Evolutionary conservation across 1,140 invertebrate genomes (phyloP).

Genomic region (Drosophila fuyamai): DNA sequence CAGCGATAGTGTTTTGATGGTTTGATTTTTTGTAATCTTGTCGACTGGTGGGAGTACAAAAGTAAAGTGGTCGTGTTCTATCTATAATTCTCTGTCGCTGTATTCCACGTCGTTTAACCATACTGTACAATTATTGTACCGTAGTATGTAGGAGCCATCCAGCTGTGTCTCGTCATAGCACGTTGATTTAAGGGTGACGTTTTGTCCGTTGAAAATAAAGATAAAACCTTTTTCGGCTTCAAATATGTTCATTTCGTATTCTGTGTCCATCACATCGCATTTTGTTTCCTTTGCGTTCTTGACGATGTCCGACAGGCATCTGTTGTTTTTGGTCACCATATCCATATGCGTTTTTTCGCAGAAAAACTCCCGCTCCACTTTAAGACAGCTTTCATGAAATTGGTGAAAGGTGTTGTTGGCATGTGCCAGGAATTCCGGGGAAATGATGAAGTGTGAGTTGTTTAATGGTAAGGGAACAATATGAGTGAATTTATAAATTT

Average conservation of each 20-base stretch:
- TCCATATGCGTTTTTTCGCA: no score
- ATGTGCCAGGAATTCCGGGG: constrained; percentile 1
- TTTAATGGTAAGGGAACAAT: not conserved
- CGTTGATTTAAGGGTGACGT: no score
- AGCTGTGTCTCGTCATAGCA: no score
- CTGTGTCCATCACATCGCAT: no score
- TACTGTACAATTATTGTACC: no score
- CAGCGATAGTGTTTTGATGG: not conserved
- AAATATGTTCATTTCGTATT: not conserved
- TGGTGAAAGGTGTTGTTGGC: not conserved
- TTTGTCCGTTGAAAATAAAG: no score
- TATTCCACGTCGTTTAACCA: not conserved
- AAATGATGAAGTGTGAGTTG: constrained; percentile 5
- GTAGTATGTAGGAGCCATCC: no score
- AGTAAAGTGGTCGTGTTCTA: not conserved
- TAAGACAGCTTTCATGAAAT: not conserved
- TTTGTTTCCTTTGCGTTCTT: no score
- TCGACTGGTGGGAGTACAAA: not conserved
- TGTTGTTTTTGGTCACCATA: no score
- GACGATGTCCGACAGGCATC: no score
- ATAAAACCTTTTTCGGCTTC: not conserved
- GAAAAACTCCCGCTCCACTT: no score
- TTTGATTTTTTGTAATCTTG: not conserved
- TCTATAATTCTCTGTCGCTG: not conserved
- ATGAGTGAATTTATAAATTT: not conserved